Evolutionary conservation across 2,113 vertebrate genomes (phyloP), one percentile per base, ranked within the genome.

Genomic region (Ciconia maguari): DNA sequence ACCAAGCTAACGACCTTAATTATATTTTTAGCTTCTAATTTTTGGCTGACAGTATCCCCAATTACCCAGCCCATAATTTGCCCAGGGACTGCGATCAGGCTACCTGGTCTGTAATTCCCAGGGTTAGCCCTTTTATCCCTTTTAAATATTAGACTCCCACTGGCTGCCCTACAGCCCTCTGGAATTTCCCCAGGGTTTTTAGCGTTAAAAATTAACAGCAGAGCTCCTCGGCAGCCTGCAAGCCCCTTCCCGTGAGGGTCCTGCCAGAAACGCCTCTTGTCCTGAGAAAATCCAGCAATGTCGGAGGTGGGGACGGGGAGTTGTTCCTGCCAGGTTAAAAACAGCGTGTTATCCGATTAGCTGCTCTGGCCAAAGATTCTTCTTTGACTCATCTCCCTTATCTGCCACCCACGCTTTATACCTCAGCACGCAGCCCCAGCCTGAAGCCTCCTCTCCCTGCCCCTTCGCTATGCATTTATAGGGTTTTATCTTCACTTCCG

Each of bases 1-100:
- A 93, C 93, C 93, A 75, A 94, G 92, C 93, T 95, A 94, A 94
- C 82, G 41, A 90, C 93, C 87, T 95, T 93, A 82, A 93, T 96
- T 94, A 96, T 87, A 87, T 90, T 96, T 97, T 93, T 85, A 96
- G 91, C 94, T 96, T 94, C 90, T 96, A 94, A 89, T 93, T 97
- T 95, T 94, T 95, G 89, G 93, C 94, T 96, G 91, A 79, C 93
- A 79, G 34, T 48, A 57, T 85, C 87, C 93, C 86, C 89, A 94
- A 34, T 96, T 91, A 91, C 84, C 87, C 93, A 87, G 81, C 91
- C 94, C 91, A 87, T 93, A 87, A 94, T 94, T 94, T 84, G 69
- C 61, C 74, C 78, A 17, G 89, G 19, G 77, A 77, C 12, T 16
- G 84, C 18, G 7, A 89, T 48, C 83, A 60, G 69, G 83, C 84